A percentile compares a stretch with the other conserved stretches of the same genome.
Conservation (phyloP, 2,797 vertebrate genomes). For the Cyprinella venusta region DNA sequence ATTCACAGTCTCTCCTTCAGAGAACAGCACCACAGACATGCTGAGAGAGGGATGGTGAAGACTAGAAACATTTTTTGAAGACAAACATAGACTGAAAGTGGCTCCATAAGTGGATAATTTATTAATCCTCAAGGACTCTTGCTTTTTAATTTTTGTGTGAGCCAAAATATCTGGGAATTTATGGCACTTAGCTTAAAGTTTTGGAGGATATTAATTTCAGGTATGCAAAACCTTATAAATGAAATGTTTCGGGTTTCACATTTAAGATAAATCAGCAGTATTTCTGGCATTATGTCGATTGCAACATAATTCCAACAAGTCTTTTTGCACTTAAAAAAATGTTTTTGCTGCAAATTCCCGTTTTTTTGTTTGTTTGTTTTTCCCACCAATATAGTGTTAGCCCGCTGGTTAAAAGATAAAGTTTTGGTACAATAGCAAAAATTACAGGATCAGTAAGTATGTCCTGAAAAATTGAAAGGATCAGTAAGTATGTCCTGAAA, state of each 20-base stretch:
- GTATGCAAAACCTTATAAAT: background rate
- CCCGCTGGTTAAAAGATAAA: too few relatives aligned
- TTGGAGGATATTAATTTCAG: conserved; percentile 5
- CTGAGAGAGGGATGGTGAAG: background rate
- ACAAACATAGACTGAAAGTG: background rate
- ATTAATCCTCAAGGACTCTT: conserved; percentile 5
- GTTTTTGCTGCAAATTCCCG: too few relatives aligned
- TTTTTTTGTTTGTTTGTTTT: too few relatives aligned
- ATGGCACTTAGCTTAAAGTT: background rate
- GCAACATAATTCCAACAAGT: background rate
- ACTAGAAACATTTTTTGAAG: conserved; percentile 1
- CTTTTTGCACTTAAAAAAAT: too few relatives aligned
- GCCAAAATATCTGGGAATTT: background rate
- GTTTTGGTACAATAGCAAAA: too few relatives aligned
- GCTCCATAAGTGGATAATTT: conserved; percentile 13
- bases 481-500: too few relatives aligned
- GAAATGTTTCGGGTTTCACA: background rate
- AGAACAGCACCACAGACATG: conserved; percentile 4
- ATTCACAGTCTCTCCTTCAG: conserved; percentile 27
- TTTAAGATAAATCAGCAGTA: background rate
- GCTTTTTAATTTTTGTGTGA: background rate
- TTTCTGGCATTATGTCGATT: background rate
- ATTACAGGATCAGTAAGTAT: too few relatives aligned
- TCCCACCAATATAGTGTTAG: too few relatives aligned
- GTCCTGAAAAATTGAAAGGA: too few relatives aligned